Conservation (phyloP, 2,797 vertebrate species). For the Streptopelia turtur region DNA sequence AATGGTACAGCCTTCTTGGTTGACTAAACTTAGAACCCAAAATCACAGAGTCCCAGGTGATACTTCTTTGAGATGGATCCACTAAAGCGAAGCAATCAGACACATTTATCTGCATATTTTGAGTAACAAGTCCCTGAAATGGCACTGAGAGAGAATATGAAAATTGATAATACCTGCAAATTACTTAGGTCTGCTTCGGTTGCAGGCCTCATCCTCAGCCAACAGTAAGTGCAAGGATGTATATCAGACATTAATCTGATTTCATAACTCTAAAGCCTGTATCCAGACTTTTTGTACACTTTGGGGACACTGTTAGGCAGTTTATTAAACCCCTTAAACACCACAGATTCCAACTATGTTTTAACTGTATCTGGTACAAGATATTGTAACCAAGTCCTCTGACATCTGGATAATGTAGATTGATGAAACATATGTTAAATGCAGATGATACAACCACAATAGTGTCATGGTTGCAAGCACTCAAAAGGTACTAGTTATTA, state of each 20-base stretch:
- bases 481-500: neutral
- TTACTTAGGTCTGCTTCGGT: neutral
- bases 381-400: neutral
- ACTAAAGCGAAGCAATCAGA: neutral
- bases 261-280: neutral
- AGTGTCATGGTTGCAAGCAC: neutral
- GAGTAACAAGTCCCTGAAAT: neutral
- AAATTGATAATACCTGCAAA: neutral
- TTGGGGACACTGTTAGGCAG: neutral
- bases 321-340: neutral
- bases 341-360: neutral
- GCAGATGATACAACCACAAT: neutral
- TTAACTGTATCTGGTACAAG: neutral
- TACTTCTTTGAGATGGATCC: rapidly evolving
- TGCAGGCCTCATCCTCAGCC: neutral
- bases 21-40: neutral
- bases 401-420: neutral
- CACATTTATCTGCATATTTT: neutral
- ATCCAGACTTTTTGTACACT: neutral
- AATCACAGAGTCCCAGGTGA: neutral
- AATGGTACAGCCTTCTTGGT: neutral
- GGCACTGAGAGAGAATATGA: neutral
- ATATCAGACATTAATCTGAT: neutral
- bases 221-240: neutral
- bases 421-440: neutral